Percentiles rank a stretch among this genome's conserved stretches.
Conservation (phyloP, 2,113 vertebrate species). For the Acanthisitta chloris region DNA sequence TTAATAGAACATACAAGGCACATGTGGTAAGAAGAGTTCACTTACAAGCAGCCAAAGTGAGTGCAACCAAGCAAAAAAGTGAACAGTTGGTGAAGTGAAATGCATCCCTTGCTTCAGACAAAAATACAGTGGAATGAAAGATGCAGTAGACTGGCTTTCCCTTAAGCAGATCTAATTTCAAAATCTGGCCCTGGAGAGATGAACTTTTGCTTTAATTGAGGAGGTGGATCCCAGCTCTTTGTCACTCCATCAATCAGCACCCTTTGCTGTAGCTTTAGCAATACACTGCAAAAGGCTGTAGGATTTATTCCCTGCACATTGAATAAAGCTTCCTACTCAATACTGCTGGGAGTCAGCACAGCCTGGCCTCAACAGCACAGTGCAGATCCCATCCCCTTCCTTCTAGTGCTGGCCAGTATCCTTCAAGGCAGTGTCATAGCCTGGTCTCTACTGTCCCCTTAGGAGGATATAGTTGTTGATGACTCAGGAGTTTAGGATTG, state of each 20-base stretch:
- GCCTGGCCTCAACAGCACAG: background rate
- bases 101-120: constrained; percentile 50
- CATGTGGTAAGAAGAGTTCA: constrained; percentile 35
- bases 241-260: constrained; percentile 57
- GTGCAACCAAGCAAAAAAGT: constrained; percentile 57
- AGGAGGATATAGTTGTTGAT: background rate
- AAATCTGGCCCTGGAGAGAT: constrained; percentile 35
- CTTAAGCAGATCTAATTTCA: constrained; percentile 53
- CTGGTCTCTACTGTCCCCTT: background rate
- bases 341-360: background rate
- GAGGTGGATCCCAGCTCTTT: constrained; percentile 62
- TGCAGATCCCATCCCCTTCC: background rate
- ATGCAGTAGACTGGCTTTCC: constrained; percentile 59
- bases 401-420: background rate
- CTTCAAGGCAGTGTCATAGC: background rate
- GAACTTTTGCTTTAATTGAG: constrained; percentile 51
- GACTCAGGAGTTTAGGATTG: background rate
- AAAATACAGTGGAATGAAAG: constrained; percentile 43
- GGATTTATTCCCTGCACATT: background rate
- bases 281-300: background rate
- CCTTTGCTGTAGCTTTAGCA: constrained; percentile 9
- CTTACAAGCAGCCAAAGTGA: constrained; percentile 57
- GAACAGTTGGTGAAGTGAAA: constrained; percentile 67
- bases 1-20: constrained; percentile 32
- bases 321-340: background rate